Evolutionary conservation across 1,140 invertebrate species (phyloP), one percentile per base, ranked within the genome.

Genomic region (Lucilia sericata): DNA sequence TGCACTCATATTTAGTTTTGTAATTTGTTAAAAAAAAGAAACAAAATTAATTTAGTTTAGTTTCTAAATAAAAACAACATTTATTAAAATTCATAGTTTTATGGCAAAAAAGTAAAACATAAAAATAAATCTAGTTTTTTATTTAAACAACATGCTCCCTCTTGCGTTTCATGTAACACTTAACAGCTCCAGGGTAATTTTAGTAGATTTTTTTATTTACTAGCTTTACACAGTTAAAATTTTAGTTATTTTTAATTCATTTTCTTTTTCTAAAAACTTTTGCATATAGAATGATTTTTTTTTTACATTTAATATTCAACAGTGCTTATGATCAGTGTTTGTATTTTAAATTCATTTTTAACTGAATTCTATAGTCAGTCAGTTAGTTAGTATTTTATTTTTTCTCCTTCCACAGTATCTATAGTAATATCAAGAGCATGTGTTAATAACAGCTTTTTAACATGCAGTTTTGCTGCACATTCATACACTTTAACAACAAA

Each of bases 371-470:
- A 49, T 9, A 21, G 19, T 51, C 47, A 21, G 19, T 80, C 7
- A 19, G n/a, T 30, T 30, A 49, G 3, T 49, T 5, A 21, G 1
- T 0, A n/a, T 36, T 76, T 14, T 76, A 12, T 5, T 74, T 19
- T 75, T 5, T 34, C 25, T 30, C 25, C 25, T 30, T 30, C 25
- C 34, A 9, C 30, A 34, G 13, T 80, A 49, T 34, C 17, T 34
- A 74, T 74, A 75, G 25, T 30, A 34, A 49, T 80, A 80, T 80
- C 76, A 80, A 80, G 42, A 80, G 76, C 76, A 80, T 80, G 21
- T 80, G 76, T 49, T 80, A 80, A 80, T 80, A 80, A 80, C 76
- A 80, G 76, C 76, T 80, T 80, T 80, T 80, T 51, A 80, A 80
- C 76, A 80, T 80, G 76, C 76, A 80, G 76, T 80, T 78, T 36